Percentiles rank a stretch among this genome's conserved stretches.
Evolutionary conservation across 1,140 invertebrate genomes (phyloP).

Genomic region (Batillaria attramentaria): DNA sequence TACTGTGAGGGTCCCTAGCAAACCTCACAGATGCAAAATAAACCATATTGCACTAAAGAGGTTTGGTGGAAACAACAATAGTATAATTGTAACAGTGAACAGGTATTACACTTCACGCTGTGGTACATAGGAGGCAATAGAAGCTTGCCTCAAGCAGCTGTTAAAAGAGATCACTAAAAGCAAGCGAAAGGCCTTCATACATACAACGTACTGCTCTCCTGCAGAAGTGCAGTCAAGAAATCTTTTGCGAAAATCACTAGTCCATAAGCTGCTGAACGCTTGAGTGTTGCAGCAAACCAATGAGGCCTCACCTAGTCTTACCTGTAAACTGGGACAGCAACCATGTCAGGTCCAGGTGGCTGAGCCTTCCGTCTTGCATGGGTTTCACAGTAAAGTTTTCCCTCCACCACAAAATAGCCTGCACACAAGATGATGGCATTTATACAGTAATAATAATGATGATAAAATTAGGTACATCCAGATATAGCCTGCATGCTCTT

Average conservation of each 20-base stretch:
- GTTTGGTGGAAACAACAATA: no score
- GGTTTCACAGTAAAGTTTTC: slow-evolving; percentile 96
- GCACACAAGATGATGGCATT: slow-evolving; percentile 25
- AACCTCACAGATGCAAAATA: no score
- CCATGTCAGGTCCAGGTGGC: slow-evolving; percentile 59
- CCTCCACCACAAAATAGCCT: slow-evolving; percentile 95
- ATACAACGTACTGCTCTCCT: not conserved
- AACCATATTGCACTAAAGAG: no score
- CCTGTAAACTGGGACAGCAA: slow-evolving; percentile 59
- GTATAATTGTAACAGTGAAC: no score
- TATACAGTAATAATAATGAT: not conserved
- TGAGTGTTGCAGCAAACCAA: not conserved
- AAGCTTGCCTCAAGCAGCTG: no score
- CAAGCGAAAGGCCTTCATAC: not conserved
- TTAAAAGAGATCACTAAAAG: not conserved
- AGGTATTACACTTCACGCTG: no score
- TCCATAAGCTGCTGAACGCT: not conserved
- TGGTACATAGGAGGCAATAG: no score
- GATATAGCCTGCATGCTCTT: no score
- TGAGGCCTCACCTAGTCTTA: slow-evolving; percentile 13
- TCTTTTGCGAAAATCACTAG: not conserved
- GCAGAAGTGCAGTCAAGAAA: not conserved
- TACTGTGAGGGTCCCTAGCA: no score
- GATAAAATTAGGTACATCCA: not conserved
- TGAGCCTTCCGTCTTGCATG: slow-evolving; percentile 79